These are phyloP conservation scores for Nematostella vectensis DNA, from an alignment of 92 coral and sea anemone genomes.

Conservation along the genomic window DNA sequence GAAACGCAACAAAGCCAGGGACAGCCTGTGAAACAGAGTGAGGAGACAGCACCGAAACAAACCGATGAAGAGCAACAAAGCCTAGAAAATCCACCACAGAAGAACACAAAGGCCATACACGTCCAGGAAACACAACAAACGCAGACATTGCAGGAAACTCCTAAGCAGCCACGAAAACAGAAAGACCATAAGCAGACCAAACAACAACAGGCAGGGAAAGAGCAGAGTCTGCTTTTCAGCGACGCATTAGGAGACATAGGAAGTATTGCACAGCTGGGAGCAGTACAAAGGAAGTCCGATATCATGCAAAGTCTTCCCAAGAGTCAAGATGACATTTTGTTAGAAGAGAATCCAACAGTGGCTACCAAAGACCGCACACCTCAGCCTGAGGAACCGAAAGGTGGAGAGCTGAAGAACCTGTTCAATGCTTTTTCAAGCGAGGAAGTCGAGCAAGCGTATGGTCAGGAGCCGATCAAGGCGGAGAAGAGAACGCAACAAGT, in stretches of 20 bases:
- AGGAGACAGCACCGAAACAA: not conserved
- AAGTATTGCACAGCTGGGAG: conserved; percentile 46
- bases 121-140: not conserved
- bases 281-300: conserved; percentile 63
- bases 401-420: conserved; percentile 55
- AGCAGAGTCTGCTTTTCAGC: conserved; percentile 47
- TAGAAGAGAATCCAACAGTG: not conserved
- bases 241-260: conserved; percentile 65
- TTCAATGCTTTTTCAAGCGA: conserved; percentile 34
- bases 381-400: conserved; percentile 4
- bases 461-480: conserved; percentile 19
- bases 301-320: conserved; percentile 57
- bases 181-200: not conserved
- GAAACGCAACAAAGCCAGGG: not conserved
- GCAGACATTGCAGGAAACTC: not conserved
- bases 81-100: not conserved
- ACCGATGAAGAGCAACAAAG: not conserved
- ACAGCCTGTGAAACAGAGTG: not conserved
- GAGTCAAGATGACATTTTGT: conserved; percentile 8
- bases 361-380: not conserved
- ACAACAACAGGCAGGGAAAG: conserved; percentile 5
- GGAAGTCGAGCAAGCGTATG: conserved; percentile 27
- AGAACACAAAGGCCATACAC: not conserved
- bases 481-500: no score
- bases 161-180: not conserved